Conservation (phyloP, 1,140 invertebrate genomes). For the Drosophila sechellia region DNA sequence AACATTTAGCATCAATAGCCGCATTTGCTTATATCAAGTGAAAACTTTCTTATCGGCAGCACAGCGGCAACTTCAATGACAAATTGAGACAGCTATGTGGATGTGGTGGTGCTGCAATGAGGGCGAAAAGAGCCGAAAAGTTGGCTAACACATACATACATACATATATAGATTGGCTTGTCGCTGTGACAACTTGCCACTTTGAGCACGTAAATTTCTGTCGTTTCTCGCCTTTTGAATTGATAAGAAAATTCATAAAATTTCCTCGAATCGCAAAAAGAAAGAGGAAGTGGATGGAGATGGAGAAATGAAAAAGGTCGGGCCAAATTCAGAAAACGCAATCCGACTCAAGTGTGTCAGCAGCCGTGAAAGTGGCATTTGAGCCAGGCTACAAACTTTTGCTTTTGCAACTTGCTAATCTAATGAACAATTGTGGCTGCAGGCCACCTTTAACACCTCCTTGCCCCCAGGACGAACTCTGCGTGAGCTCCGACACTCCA, state of each 20-base stretch:
- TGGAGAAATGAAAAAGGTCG: not conserved
- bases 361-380: constrained; percentile 81
- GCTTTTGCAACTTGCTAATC: constrained; percentile 74
- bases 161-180: constrained; percentile 31
- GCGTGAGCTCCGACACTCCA: constrained; percentile 7
- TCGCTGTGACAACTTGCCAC: constrained; percentile 77
- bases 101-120: constrained; percentile 15
- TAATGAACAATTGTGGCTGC: constrained; percentile 81
- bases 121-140: constrained; percentile 43
- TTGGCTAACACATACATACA: constrained; percentile 44
- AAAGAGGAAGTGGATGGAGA: not conserved
- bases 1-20: constrained; percentile 72
- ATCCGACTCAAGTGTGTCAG: constrained; percentile 75
- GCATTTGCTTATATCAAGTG: constrained; percentile 73
- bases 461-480: constrained; percentile 24
- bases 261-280: constrained; percentile 42
- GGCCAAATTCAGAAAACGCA: constrained; percentile 40
- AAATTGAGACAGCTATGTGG: constrained; percentile 67
- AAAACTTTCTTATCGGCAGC: constrained; percentile 77
- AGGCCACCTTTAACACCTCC: constrained; percentile 64
- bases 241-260: constrained; percentile 83
- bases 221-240: constrained; percentile 69
- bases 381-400: constrained; percentile 71
- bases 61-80: constrained; percentile 77
- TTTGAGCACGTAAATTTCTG: constrained; percentile 79